A percentile compares a stretch with the other conserved stretches of the same genome.
Evolutionary conservation across 1,140 invertebrate species (phyloP).

Genomic region (Drosophila nikananu): DNA sequence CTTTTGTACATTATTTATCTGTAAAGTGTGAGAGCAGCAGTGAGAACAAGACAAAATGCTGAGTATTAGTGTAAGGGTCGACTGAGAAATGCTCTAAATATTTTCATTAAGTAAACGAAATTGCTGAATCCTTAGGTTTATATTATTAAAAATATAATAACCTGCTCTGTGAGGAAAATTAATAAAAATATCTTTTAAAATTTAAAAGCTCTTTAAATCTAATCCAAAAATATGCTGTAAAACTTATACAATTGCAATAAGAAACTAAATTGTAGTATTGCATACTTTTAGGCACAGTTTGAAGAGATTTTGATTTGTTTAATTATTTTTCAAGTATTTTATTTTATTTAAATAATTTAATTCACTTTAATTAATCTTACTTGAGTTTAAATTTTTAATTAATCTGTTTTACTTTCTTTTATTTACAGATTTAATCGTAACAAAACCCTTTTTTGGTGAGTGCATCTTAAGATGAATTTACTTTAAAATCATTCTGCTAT

Average conservation of each 20-base stretch:
- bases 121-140: no score
- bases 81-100: constrained; percentile 18
- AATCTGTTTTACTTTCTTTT: not conserved
- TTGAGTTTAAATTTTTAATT: not conserved
- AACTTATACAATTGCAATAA: not conserved
- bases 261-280: not conserved
- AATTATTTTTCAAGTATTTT: not conserved
- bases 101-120: not conserved
- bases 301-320: no score
- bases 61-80: not conserved
- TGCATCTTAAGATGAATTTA: not conserved
- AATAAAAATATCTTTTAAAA: not conserved
- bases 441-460: not conserved
- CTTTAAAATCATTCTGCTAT: not conserved
- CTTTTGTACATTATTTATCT: constrained; percentile 83
- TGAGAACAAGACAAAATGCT: constrained; percentile 30
- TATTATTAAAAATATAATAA: no score
- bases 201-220: no score
- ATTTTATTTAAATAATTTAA: not conserved
- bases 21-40: constrained; percentile 54
- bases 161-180: not conserved
- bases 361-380: no score
- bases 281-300: not conserved
- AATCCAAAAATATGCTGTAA: not conserved
- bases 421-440: not conserved